phyloP scores from a whole-genome alignment of 1,140 invertebrate species.

The Musca domestica region DNA sequence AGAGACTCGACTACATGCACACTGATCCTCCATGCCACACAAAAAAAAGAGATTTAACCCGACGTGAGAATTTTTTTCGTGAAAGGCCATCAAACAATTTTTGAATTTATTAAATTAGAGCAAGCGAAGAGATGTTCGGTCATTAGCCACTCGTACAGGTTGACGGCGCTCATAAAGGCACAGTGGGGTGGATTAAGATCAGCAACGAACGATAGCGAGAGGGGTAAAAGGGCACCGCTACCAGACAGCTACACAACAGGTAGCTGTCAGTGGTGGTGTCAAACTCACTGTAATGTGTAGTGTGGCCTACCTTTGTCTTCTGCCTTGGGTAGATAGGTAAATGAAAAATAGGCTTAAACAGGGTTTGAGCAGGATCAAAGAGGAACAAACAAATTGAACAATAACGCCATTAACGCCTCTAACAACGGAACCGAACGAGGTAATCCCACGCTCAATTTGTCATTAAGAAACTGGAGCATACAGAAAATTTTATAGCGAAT shows the following conservation, averaged over 20 bases:
- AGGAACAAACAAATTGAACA: too few relatives aligned
- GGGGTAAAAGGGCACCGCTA: not conserved
- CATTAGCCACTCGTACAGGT: not conserved
- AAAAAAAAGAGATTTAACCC: conserved; percentile 3
- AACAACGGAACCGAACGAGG: not conserved
- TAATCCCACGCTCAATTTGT: too few relatives aligned
- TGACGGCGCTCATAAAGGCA: not conserved
- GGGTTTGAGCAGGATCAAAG: not conserved
- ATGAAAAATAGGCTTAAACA: not conserved
- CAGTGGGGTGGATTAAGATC: conserved; percentile 5
- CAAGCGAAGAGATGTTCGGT: not conserved
- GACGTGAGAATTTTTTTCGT: not conserved
- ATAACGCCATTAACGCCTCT: conserved; percentile 9
- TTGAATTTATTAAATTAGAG: not conserved
- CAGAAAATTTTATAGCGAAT: not conserved
- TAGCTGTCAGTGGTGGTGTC: not conserved
- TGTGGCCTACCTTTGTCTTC: too few relatives aligned
- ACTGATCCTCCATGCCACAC: not conserved
- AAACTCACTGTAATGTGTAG: too few relatives aligned
- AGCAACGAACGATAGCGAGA: too few relatives aligned
- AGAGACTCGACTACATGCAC: not conserved
- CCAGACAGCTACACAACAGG: not conserved
- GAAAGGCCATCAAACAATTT: not conserved
- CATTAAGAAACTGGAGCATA: conserved; percentile 2
- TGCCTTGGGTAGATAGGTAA: not conserved